These are phyloP conservation scores for Oligia fasciuncula DNA, from an alignment of 2,888 invertebrate genomes.

Conservation along the genomic window DNA sequence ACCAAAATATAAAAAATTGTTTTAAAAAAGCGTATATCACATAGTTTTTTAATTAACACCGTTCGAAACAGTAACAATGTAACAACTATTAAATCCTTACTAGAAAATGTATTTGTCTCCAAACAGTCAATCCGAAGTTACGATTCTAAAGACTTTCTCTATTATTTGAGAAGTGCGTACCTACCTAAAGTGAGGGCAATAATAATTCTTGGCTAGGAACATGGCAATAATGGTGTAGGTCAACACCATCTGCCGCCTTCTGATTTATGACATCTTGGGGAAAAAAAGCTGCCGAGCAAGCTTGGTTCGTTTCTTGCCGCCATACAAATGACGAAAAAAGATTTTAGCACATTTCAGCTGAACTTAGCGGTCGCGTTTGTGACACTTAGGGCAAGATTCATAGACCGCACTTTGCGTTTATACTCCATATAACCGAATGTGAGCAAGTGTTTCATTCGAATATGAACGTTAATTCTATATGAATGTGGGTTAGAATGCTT, in stretches of 20 bases:
- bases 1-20: neutral
- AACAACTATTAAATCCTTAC: neutral
- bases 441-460: neutral
- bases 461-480: neutral
- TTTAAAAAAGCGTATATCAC: neutral
- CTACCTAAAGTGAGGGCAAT: conserved; percentile 76
- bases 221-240: conserved; percentile 87
- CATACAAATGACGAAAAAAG: conserved; percentile 81
- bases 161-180: conserved; percentile 74
- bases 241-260: conserved; percentile 86
- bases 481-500: too few species aligned
- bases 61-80: too few species aligned
- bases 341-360: conserved; percentile 77
- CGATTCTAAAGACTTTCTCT: conserved; percentile 67
- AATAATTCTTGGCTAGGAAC: conserved; percentile 85
- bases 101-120: neutral
- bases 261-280: conserved; percentile 86
- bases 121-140: conserved; percentile 23
- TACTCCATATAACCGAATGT: neutral
- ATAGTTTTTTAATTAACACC: neutral
- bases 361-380: conserved; percentile 60
- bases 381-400: conserved; percentile 39
- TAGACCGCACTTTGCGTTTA: conserved; percentile 3
- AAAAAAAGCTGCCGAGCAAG: conserved; percentile 79
- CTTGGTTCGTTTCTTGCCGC: conserved; percentile 78